Evolutionary conservation across 2,888 invertebrate species (phyloP).

Genomic region (Ametastegia equiseti): DNA sequence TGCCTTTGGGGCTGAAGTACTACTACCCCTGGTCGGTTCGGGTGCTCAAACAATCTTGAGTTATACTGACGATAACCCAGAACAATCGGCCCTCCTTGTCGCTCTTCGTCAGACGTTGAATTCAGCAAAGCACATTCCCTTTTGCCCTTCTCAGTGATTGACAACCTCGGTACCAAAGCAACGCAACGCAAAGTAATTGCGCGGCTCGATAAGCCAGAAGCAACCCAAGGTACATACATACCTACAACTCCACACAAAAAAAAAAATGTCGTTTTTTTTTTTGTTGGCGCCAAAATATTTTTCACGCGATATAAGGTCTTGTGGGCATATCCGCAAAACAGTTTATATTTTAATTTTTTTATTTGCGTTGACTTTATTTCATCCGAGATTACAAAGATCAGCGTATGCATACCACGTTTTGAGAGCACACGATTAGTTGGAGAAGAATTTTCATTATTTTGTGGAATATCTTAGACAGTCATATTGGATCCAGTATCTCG

Average conservation of each 20-base stretch:
- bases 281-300: too few species aligned
- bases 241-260: background rate
- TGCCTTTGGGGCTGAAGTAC: background rate
- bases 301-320: too few species aligned
- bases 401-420: too few species aligned
- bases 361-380: too few species aligned
- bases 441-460: too few species aligned
- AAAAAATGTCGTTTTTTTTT: too few species aligned
- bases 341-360: too few species aligned
- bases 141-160: background rate
- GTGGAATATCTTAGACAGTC: too few species aligned
- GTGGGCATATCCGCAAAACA: too few species aligned
- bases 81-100: background rate
- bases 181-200: too few species aligned
- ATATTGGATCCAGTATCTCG: too few species aligned
- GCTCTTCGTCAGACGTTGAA: slow-evolving; percentile 6
- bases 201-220: background rate
- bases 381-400: background rate
- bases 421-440: too few species aligned
- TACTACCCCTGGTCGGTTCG: background rate
- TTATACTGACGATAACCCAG: slow-evolving; percentile 36
- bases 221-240: background rate
- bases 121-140: background rate
- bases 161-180: background rate
- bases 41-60: slow-evolving; percentile 23